These are phyloP conservation scores for Ridgeia piscesae DNA, from an alignment of 1,140 invertebrate species.

Conservation along the genomic window DNA sequence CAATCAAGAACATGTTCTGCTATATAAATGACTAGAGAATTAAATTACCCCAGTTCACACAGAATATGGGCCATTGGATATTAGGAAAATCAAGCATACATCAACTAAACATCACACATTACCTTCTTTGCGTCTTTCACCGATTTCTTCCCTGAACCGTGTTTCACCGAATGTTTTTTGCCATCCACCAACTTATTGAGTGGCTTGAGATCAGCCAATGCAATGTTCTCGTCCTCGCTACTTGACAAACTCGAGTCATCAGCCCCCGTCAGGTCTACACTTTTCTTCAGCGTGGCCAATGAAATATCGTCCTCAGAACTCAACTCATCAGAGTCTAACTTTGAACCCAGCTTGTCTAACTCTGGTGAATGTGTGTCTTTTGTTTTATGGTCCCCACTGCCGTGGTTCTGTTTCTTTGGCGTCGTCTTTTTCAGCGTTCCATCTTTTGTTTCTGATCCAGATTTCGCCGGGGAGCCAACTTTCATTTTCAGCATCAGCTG, in stretches of 20 bases:
- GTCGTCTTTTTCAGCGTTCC: background rate
- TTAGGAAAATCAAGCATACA: background rate
- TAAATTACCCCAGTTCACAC: too few relatives aligned
- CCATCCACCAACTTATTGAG: constrained; percentile 10
- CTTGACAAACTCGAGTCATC: background rate
- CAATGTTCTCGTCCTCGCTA: constrained; percentile 15
- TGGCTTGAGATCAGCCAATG: constrained; percentile 15
- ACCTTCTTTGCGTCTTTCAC: constrained; percentile 14
- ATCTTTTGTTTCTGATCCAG: background rate
- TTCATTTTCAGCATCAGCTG: background rate
- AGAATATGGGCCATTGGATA: too few relatives aligned
- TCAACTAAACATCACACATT: constrained; percentile 17
- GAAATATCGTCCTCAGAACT: constrained; percentile 40
- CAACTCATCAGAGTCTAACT: constrained; percentile 5
- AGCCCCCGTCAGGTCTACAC: background rate
- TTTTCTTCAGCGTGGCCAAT: constrained; percentile 30
- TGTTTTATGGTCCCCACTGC: background rate
- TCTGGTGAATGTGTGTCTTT: background rate
- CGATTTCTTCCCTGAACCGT: constrained; percentile 21
- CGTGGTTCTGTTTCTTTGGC: background rate
- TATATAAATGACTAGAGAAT: too few relatives aligned
- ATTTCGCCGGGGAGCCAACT: background rate
- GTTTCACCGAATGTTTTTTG: constrained; percentile 30
- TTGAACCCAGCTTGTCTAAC: background rate
- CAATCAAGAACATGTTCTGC: too few relatives aligned